phyloP scores from a whole-genome alignment of 2,888 invertebrate genomes.

The Litoditis marina region DNA sequence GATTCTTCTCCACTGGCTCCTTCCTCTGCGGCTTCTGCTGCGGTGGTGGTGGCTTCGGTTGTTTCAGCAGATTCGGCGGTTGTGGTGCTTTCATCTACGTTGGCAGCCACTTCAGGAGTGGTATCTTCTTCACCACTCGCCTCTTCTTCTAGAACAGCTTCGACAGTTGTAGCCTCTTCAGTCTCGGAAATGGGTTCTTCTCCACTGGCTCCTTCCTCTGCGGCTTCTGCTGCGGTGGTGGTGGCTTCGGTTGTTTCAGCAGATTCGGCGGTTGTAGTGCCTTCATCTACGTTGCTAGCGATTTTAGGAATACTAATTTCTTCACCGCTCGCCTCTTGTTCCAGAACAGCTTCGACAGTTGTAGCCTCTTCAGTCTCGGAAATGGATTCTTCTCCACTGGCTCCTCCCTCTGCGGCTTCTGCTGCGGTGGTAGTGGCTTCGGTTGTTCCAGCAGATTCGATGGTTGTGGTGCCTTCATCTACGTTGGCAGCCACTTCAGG shows the following conservation, averaged over 20 bases:
- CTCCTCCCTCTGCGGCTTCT: not conserved
- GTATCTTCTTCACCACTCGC: not conserved
- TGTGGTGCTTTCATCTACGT: slow-evolving; percentile 1
- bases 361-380: slow-evolving; percentile 4
- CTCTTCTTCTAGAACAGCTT: too few relatives aligned
- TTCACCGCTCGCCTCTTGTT: not conserved
- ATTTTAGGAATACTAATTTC: not conserved
- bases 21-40: not conserved
- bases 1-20: slow-evolving; percentile 1
- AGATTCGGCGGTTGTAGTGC: slow-evolving; percentile 1
- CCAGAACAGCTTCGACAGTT: not conserved
- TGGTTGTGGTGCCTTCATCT: too few relatives aligned
- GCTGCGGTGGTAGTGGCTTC: not conserved
- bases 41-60: not conserved
- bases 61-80: not conserved
- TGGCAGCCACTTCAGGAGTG: slow-evolving; percentile 7
- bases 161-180: slow-evolving; percentile 2
- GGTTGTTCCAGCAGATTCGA: too few relatives aligned
- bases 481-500: too few relatives aligned
- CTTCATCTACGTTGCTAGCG: slow-evolving; percentile 11
- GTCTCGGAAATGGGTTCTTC: slow-evolving; percentile 5
- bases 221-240: not conserved
- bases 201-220: not conserved
- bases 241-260: slow-evolving; percentile 5
- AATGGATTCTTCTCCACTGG: slow-evolving; percentile 4